These are phyloP conservation scores for Epizoanthus scotinus DNA, from an alignment of 92 coral and sea anemone genomes.

Conservation along the genomic window DNA sequence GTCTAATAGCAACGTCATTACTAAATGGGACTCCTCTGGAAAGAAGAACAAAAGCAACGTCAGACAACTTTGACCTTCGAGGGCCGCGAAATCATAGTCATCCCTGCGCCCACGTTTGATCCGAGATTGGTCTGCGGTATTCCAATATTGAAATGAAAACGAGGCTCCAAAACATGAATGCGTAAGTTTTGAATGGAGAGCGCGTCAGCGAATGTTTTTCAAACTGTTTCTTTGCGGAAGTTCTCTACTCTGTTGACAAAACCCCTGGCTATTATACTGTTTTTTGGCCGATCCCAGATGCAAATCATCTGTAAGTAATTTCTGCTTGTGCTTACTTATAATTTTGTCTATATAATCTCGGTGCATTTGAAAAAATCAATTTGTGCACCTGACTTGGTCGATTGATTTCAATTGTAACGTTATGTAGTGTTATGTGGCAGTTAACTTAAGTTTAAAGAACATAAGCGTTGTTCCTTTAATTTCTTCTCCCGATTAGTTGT, in stretches of 20 bases:
- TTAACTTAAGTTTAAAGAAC: no score
- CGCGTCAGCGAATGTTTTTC: not conserved
- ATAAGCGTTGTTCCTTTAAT: no score
- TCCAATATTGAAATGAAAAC: not conserved
- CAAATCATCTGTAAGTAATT: not conserved
- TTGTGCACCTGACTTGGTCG: not conserved
- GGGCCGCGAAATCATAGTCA: no score
- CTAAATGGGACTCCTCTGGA: no score
- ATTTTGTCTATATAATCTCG: not conserved
- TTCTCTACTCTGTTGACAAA: not conserved
- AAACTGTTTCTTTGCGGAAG: not conserved
- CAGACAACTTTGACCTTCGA: no score
- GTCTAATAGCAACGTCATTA: no score
- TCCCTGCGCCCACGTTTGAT: no score
- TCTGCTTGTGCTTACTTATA: not conserved
- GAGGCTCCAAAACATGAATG: constrained; percentile 37
- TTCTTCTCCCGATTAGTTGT: no score
- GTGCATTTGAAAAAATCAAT: not conserved
- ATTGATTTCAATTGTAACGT: not conserved
- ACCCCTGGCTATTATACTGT: not conserved
- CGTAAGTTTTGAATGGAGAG: constrained; percentile 15
- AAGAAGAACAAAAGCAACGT: no score
- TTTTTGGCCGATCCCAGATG: not conserved
- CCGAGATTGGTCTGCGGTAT: no score
- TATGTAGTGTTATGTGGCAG: no score